Evolutionary conservation across 1,140 invertebrate genomes (phyloP).

Genomic region (Heliconius nattereri): DNA sequence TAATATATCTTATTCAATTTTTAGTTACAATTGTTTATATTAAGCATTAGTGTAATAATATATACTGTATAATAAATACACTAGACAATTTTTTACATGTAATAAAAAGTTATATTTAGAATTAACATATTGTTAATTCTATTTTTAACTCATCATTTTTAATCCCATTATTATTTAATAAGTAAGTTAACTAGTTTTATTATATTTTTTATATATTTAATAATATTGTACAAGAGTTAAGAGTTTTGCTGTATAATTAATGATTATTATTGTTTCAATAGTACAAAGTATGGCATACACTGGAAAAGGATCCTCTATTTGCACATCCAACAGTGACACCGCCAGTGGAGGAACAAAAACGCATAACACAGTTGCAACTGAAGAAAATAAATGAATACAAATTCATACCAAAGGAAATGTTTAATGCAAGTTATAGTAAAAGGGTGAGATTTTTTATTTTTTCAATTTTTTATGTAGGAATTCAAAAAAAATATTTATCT

Average conservation of each 20-base stretch:
- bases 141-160: no score
- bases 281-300: constrained; percentile 90
- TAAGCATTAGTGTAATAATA: no score
- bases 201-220: not conserved
- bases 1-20: no score
- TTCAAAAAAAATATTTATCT: no score
- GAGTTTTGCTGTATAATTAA: not conserved
- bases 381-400: constrained; percentile 82
- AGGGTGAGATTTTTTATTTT: constrained; percentile 78
- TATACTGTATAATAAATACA: no score
- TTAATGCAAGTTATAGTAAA: constrained; percentile 83
- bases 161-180: no score
- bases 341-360: constrained; percentile 88
- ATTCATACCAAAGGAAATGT: constrained; percentile 82
- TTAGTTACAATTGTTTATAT: no score
- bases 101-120: no score
- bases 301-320: constrained; percentile 93
- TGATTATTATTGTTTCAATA: constrained; percentile 74
- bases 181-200: no score
- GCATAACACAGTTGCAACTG: constrained; percentile 83
- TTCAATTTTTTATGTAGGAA: no score
- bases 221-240: not conserved
- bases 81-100: no score
- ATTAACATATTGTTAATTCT: no score
- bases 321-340: constrained; percentile 81